A percentile compares a stretch with the other conserved stretches of the same genome.
Conservation (phyloP, 2,888 invertebrate genomes). For the Disparrhopalites patrizii region DNA sequence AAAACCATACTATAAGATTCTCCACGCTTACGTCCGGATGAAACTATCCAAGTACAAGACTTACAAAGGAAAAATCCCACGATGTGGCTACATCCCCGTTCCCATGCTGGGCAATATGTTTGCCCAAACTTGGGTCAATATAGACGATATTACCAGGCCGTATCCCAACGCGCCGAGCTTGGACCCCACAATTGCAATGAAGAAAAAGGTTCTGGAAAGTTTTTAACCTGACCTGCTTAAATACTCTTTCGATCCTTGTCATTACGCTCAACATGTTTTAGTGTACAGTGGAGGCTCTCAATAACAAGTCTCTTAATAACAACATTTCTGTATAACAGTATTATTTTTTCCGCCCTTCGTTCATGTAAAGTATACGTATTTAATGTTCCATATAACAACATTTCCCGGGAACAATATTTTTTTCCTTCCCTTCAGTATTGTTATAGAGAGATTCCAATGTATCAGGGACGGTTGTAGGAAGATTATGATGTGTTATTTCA, state of each 20-base stretch:
- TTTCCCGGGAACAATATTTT: too few species aligned
- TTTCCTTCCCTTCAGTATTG: too few species aligned
- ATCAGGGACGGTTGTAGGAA: too few species aligned
- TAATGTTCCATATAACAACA: too few species aligned
- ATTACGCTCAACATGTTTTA: background rate
- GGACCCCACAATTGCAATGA: slow-evolving; percentile 74
- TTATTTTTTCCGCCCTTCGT: too few species aligned
- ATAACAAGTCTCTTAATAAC: too few species aligned
- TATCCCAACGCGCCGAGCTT: slow-evolving; percentile 66
- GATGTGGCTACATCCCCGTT: slow-evolving; percentile 41
- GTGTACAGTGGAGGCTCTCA: background rate
- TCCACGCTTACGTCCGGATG: slow-evolving; percentile 75
- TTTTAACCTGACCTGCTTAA: too few species aligned
- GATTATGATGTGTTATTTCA: too few species aligned
- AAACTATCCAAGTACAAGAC: slow-evolving; percentile 54
- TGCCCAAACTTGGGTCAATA: slow-evolving; percentile 71
- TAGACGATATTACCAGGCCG: slow-evolving; percentile 70
- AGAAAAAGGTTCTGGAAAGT: slow-evolving; percentile 54
- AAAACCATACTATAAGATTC: slow-evolving; percentile 71
- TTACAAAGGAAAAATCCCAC: background rate
- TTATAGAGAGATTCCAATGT: too few species aligned
- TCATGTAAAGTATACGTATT: too few species aligned
- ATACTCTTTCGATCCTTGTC: too few species aligned
- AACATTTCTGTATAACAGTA: too few species aligned
- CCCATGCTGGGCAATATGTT: slow-evolving; percentile 66